Evolutionary conservation across 2,113 vertebrate genomes (phyloP).

Genomic region (Lophotis ruficrista): DNA sequence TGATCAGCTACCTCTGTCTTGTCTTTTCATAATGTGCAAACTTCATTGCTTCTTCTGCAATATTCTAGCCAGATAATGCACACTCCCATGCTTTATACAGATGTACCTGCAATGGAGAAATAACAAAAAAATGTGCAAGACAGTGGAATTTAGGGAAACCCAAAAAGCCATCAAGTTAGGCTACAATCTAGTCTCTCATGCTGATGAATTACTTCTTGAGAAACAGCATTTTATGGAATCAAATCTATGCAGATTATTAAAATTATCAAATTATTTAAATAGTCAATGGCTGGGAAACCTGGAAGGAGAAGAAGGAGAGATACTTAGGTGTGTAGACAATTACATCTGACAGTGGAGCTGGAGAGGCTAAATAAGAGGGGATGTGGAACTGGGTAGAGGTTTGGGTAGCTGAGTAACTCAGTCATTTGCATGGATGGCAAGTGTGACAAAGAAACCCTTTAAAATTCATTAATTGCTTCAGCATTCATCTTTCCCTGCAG

Average conservation of each 20-base stretch:
- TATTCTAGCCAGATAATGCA: not conserved
- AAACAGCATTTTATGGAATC: not conserved
- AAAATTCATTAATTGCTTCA: not conserved
- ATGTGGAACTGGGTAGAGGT: not conserved
- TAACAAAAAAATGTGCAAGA: not conserved
- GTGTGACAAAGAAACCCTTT: not conserved
- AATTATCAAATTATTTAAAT: not conserved
- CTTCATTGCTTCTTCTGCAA: not conserved
- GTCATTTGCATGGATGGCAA: not conserved
- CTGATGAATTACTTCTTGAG: not conserved
- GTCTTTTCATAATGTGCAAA: not conserved
- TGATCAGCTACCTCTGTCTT: not conserved
- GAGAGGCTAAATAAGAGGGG: not conserved
- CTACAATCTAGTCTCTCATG: fast-evolving
- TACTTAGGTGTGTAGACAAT: not conserved
- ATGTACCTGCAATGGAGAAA: not conserved
- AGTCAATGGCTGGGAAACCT: not conserved
- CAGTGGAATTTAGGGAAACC: not conserved
- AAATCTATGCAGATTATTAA: not conserved
- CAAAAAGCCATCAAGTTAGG: not conserved
- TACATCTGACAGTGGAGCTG: not conserved
- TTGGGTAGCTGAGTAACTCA: not conserved
- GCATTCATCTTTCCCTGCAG: not conserved
- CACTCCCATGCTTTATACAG: not conserved
- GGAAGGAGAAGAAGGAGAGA: not conserved